These are phyloP conservation scores for Papilio gigon DNA, from an alignment of 2,888 invertebrate genomes.

Conservation along the genomic window DNA sequence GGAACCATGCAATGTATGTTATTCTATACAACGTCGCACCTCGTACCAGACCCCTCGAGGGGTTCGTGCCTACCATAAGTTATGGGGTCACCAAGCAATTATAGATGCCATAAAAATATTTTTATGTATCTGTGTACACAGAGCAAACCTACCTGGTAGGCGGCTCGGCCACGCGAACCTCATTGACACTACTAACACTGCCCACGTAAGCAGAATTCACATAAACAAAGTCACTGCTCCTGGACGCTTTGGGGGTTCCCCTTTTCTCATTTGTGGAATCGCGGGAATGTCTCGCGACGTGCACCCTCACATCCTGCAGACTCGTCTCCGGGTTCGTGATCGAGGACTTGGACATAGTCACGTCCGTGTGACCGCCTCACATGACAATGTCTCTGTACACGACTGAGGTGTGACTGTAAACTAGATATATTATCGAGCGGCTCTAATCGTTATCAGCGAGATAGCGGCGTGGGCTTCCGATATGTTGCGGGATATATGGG, in stretches of 20 bases:
- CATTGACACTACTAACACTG: slow-evolving; percentile 59
- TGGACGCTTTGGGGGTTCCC: slow-evolving; percentile 45
- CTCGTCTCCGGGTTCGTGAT: slow-evolving; percentile 28
- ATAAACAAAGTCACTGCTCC: slow-evolving; percentile 62
- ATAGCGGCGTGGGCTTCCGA: slow-evolving; percentile 40
- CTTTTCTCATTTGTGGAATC: slow-evolving; percentile 44
- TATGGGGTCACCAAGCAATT: no score
- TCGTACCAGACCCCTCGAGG: no score
- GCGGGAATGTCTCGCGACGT: slow-evolving; percentile 45
- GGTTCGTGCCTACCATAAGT: no score
- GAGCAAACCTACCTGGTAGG: slow-evolving; percentile 60
- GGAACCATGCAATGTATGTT: no score
- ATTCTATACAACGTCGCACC: no score
- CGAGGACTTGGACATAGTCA: slow-evolving; percentile 45
- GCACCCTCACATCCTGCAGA: slow-evolving; percentile 41
- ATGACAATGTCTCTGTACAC: slow-evolving; percentile 19
- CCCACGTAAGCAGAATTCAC: slow-evolving; percentile 68
- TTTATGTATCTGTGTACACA: no score
- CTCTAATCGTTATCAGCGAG: slow-evolving; percentile 41
- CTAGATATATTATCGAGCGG: slow-evolving; percentile 33
- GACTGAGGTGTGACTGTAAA: slow-evolving; percentile 38
- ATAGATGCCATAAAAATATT: no score
- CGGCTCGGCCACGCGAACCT: slow-evolving; percentile 45
- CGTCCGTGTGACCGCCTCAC: slow-evolving; percentile 10
- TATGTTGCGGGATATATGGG: slow-evolving; percentile 34